Evolutionary conservation across 2,888 invertebrate genomes (phyloP), one percentile per base, ranked within the genome.

Genomic region (Hypolimnas misippus): DNA sequence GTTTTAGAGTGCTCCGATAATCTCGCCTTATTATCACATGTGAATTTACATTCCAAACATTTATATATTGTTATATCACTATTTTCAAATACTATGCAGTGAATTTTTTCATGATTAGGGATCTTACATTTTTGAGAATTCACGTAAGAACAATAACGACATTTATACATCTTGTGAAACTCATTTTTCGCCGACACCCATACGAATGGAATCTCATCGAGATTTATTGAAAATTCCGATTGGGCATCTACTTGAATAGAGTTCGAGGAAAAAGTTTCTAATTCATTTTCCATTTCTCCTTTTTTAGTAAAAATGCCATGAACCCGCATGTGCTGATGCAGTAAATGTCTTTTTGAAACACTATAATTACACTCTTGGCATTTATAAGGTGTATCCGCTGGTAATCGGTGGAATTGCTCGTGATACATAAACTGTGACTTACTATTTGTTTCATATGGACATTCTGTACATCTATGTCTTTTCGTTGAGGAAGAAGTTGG

Each of bases 391-490:
- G 95, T 95, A 49, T 94, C 94, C 57, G 94, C 93, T 0, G 95
- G 94, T 40, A 86, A 78, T 14, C 95, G 93, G 78, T 98, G 98
- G 79, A 97, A 96, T 77, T 97, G 97, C 77, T 96, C 96, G 78
- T 97, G 97, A 79, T 97, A 97, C 78, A 96, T 94, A 83, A 95
- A 97, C 82, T 97, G 97, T 25, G 96, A 96, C 82, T 96, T 96
- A 80, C 96, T 96, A 78, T 97, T 96, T 40, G 96, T 96, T 70
- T 96, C 95, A 79, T 96, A 97, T 0, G 97, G 97, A 82, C 97
- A 97, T 59, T 95, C 94, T 4, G 94, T 93, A 78, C 97, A 98
- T 77, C 94, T 94, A 81, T 96, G 96, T 65, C 96, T 93, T 76
- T 96, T 96, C 3, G 87, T 86, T 8, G 77, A 68, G 17, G 73